Conservation (phyloP, 2,888 invertebrate genomes). For the Imbricaverruca yamaguchii region DNA sequence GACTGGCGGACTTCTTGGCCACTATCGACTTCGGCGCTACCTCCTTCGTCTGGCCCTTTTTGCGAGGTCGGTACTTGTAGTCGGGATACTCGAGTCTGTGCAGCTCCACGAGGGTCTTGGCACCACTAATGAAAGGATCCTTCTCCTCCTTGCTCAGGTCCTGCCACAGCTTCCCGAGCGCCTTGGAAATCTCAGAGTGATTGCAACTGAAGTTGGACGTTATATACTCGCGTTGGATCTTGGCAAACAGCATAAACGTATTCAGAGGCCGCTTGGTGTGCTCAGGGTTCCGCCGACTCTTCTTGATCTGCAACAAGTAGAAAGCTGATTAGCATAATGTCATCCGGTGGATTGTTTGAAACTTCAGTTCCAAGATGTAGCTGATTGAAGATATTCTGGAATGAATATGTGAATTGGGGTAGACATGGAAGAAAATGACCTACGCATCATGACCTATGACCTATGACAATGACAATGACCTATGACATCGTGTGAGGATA, state of each 20-base stretch:
- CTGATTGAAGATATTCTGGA: no score
- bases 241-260: constrained; percentile 28
- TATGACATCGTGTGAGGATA: no score
- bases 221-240: constrained; percentile 24
- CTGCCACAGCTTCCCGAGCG: constrained; percentile 26
- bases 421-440: no score
- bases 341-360: no score
- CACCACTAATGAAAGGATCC: constrained; percentile 26
- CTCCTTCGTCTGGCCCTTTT: constrained; percentile 20
- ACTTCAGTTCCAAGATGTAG: no score
- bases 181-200: constrained; percentile 27
- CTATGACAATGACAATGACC: no score
- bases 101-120: constrained; percentile 23
- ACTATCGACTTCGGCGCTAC: not conserved
- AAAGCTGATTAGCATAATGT: no score
- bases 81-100: constrained; percentile 27
- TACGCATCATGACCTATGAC: no score
- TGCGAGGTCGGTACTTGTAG: constrained; percentile 28
- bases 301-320: not conserved
- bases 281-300: constrained; percentile 1
- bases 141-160: constrained; percentile 23
- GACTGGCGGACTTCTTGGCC: not conserved
- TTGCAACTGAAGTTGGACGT: constrained; percentile 22
- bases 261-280: constrained; percentile 27
- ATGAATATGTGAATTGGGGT: no score